phyloP scores from a whole-genome alignment of 2,797 vertebrate species.

The Myiotriccus ornatus region DNA sequence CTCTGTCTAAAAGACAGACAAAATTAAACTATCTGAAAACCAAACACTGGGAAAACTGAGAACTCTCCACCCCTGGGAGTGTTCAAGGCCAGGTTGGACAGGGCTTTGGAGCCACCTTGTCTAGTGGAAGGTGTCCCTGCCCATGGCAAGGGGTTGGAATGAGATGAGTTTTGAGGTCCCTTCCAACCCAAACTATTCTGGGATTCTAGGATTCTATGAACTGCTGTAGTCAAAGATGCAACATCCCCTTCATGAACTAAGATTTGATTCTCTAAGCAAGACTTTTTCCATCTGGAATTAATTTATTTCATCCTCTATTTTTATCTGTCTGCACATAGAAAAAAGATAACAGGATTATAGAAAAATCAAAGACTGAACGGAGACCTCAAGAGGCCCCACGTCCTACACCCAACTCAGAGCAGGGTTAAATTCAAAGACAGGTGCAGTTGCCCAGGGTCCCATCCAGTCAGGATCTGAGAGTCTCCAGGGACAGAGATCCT shows the following conservation, averaged over 20 bases:
- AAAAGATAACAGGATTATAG: neutral
- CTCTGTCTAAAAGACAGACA: neutral
- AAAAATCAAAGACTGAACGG: neutral
- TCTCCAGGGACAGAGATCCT: neutral
- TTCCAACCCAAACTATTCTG: neutral
- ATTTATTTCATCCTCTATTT: neutral
- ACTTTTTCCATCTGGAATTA: neutral
- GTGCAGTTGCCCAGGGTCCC: neutral
- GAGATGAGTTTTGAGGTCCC: neutral
- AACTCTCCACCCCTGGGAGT: neutral
- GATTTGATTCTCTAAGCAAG: neutral
- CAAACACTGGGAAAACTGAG: neutral
- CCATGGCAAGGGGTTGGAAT: neutral
- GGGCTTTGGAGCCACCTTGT: neutral
- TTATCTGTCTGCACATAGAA: neutral
- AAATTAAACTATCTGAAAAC: neutral
- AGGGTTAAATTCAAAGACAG: neutral
- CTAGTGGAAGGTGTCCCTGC: neutral
- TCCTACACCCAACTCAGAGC: neutral
- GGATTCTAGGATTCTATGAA: neutral
- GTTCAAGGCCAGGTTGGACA: neutral
- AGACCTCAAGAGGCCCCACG: neutral
- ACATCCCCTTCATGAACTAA: neutral
- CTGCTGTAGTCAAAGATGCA: neutral
- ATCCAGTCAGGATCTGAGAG: neutral